phyloP scores from a whole-genome alignment of 2,113 vertebrate species.

The Monopterus albus region DNA sequence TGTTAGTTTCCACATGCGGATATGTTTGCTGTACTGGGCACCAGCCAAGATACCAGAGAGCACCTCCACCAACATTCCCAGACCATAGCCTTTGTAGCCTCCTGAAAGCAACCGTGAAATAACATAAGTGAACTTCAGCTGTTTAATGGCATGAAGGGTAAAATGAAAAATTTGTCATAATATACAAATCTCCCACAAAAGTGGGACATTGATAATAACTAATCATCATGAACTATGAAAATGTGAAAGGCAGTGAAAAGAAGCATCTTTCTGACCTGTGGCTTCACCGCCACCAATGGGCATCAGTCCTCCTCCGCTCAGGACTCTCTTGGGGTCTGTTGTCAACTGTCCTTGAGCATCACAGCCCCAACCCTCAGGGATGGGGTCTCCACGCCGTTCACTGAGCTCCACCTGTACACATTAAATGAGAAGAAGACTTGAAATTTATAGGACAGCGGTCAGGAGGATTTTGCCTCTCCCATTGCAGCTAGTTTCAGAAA shows the following conservation, averaged over 20 bases:
- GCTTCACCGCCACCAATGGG: constrained; percentile 81
- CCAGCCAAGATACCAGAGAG: constrained; percentile 83
- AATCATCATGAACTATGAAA: no score
- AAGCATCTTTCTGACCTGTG: constrained; percentile 79
- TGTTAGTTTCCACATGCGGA: constrained; percentile 82
- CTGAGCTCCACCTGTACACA: constrained; percentile 77
- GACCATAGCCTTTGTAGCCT: constrained; percentile 83
- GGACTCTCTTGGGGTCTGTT: constrained; percentile 73
- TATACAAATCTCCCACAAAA: no score
- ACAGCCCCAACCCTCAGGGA: constrained; percentile 84
- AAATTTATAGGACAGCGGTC: no score
- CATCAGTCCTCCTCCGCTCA: constrained; percentile 80
- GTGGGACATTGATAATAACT: no score
- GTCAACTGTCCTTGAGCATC: constrained; percentile 73
- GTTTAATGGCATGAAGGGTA: not conserved
- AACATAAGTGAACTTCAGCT: not conserved
- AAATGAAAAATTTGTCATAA: no score
- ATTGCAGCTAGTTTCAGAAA: no score
- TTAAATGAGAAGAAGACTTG: not conserved
- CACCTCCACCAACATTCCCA: constrained; percentile 84
- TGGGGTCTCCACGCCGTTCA: constrained; percentile 68
- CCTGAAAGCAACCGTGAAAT: constrained; percentile 63
- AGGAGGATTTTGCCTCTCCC: no score
- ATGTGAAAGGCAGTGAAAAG: no score
- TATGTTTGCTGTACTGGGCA: constrained; percentile 75